Evolutionary conservation across 2,113 vertebrate species (phyloP).

Genomic region (Macquaria australasica): DNA sequence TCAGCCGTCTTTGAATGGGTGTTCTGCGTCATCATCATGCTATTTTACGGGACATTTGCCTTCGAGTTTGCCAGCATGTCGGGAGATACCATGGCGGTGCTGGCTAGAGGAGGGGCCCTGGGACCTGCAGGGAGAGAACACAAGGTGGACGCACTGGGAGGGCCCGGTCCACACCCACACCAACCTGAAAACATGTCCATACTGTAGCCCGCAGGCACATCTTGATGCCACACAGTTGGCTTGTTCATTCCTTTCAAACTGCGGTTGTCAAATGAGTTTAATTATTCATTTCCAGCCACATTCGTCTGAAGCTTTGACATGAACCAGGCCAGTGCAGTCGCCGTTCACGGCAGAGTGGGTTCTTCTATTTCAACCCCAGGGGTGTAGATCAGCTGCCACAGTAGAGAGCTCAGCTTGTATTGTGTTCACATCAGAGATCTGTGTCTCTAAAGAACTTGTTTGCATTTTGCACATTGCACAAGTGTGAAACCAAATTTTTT

Average conservation of each 20-base stretch:
- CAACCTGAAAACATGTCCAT: constrained; percentile 81
- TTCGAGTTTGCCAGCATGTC: constrained; percentile 91
- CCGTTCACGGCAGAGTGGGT: constrained; percentile 19
- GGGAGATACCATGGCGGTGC: constrained; percentile 88
- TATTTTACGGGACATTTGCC: constrained; percentile 92
- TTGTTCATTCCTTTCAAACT: constrained; percentile 44
- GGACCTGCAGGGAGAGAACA: constrained; percentile 72
- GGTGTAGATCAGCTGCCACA: constrained; percentile 21
- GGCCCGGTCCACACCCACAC: constrained; percentile 61
- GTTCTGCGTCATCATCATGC: constrained; percentile 90
- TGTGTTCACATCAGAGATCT: constrained; percentile 29
- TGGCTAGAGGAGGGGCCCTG: constrained; percentile 80
- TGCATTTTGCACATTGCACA: constrained; percentile 80
- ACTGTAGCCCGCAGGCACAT: constrained; percentile 69
- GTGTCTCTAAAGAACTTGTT: constrained; percentile 65
- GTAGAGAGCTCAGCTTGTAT: constrained; percentile 30
- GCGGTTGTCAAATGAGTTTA: constrained; percentile 39
- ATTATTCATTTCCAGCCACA: constrained; percentile 56
- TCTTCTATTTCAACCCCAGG: neutral
- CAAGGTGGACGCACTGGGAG: constrained; percentile 77
- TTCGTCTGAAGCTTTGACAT: constrained; percentile 39
- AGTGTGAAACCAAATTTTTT: constrained; percentile 64
- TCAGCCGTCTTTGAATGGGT: constrained; percentile 92
- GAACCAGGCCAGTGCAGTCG: constrained; percentile 52
- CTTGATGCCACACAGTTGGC: constrained; percentile 30